phyloP scores from a whole-genome alignment of 2,113 vertebrate species.

The Lagopus muta region DNA sequence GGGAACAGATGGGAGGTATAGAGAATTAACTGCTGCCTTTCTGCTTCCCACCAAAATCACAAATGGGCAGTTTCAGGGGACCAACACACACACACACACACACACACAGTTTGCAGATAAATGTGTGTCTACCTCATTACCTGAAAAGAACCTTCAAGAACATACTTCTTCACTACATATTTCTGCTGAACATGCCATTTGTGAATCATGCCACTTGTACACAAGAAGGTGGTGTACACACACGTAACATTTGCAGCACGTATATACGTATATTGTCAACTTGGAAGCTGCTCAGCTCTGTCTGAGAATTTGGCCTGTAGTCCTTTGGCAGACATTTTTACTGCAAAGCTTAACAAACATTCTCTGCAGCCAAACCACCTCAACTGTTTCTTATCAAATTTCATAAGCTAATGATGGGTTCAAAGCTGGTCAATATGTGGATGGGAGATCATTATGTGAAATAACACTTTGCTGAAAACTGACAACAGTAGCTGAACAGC shows the following conservation, averaged over 20 bases:
- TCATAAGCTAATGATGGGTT: conserved; percentile 25
- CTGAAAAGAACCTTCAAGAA: conserved; percentile 16
- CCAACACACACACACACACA: neutral
- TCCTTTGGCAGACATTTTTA: conserved; percentile 32
- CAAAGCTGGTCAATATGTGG: neutral
- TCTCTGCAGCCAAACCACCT: conserved; percentile 36
- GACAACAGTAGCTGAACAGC: neutral
- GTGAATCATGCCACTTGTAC: neutral
- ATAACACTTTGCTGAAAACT: neutral
- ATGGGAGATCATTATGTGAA: neutral
- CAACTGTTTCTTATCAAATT: conserved; percentile 32
- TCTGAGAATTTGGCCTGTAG: neutral
- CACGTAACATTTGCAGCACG: neutral
- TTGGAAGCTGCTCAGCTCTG: neutral
- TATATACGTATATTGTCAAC: neutral
- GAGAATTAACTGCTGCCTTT: conserved; percentile 46
- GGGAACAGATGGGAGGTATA: neutral
- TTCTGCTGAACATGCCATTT: neutral
- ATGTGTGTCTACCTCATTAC: conserved; percentile 9
- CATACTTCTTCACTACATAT: neutral
- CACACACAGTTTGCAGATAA: conserved; percentile 31
- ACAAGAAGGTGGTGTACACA: neutral
- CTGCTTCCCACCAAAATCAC: conserved; percentile 33
- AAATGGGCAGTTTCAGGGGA: neutral
- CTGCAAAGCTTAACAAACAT: conserved; percentile 26